Base-by-base conservation (phyloP, 1,140 invertebrate genomes). In the Microplitis demolitor region DNA sequence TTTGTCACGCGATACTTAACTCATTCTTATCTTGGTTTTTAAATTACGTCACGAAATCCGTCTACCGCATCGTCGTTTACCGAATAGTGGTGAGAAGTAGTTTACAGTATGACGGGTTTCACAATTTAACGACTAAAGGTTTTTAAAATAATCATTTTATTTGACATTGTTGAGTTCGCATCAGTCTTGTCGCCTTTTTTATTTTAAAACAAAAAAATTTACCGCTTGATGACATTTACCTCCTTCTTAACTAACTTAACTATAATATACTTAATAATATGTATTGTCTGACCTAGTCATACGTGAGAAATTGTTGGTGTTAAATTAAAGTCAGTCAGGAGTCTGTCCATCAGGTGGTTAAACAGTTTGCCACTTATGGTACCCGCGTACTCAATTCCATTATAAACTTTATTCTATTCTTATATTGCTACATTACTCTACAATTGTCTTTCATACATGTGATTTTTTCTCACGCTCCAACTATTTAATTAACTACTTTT, bases 281-380 rank as follows among this genome's bases (percentile, higher is more conserved):
- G 39, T 45, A 5, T 9, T 24, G 64, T 24, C 39, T 74, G 73
- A 74, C 73, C 73, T 69, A 74, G 73, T 74, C 64, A 74, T 69
- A 71, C 73, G 73, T 74, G 73, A 66, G 73, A 74, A 74, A 74
- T 71, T 63, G 34, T 74, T 71, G 13, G 34, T 69, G 54, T 39
- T 34, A 61, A 72, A 61, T 71, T 61, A 67, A 67, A 54, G 54
- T 14, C 35, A 60, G 14, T 53, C 31, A 51, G 37, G 35, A 51
- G 34, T 53, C 13, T 13, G 51, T 68, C 34, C n/a, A 11, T 45
- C 39, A 45, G 53, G 56, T 35, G 45, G 14, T 39, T 37, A 39
- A 58, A 39, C 39, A 60, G 62, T 45, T 24, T 35, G 35, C 62
- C 37, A 14, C 9, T 64, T 64, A 68, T 56, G 33, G 66, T 68